Percentiles rank a stretch among this genome's conserved stretches.
Conservation (phyloP, 2,113 vertebrate genomes). For the Regulus satrapa region DNA sequence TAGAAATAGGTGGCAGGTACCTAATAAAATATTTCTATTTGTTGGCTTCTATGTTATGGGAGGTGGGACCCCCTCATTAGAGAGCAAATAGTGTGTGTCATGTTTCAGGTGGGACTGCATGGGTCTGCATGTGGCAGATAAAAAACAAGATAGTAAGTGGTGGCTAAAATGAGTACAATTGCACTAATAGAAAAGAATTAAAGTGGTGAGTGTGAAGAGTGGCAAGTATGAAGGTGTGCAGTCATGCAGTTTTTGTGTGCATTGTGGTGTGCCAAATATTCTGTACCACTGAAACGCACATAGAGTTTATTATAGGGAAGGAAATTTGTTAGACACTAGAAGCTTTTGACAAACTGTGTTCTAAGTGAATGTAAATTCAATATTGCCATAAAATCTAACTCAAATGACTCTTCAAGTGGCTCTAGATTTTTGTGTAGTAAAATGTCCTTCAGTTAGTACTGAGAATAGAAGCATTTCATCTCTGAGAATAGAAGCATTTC, state of each 20-base stretch:
- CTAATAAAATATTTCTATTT: background rate
- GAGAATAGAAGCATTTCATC: background rate
- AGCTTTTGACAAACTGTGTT: background rate
- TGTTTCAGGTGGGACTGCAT: background rate
- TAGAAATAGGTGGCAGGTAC: background rate
- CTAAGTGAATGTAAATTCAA: background rate
- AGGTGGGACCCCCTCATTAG: background rate
- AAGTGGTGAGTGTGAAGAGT: background rate
- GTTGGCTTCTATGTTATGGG: fast-evolving
- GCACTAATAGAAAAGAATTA: background rate
- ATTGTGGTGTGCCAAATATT: background rate
- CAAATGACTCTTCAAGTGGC: background rate
- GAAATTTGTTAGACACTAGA: background rate
- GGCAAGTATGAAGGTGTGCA: background rate
- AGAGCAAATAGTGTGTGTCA: background rate
- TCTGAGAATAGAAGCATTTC: background rate
- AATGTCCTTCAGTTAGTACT: background rate
- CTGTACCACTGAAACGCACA: fast-evolving
- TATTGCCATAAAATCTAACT: background rate
- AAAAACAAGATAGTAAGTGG: background rate
- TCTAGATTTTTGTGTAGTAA: background rate
- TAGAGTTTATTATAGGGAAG: background rate
- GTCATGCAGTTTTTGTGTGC: background rate
- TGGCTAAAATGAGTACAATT: background rate
- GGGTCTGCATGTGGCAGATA: background rate